phyloP scores from a whole-genome alignment of 2,113 vertebrate genomes.

The Corydoras maculifer region DNA sequence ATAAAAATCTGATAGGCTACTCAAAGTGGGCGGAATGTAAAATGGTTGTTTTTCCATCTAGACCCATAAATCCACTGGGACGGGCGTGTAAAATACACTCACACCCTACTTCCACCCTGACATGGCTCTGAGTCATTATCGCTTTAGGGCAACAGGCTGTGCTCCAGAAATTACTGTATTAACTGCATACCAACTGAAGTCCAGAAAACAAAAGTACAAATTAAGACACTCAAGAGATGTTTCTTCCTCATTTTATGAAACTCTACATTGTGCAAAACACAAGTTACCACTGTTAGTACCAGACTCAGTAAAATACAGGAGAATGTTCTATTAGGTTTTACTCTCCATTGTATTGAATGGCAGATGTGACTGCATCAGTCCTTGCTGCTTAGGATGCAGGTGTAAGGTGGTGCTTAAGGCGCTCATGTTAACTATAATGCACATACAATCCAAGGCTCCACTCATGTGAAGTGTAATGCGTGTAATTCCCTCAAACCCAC shows the following conservation, averaged over 20 bases:
- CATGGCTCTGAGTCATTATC: no score
- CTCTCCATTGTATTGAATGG: constrained; percentile 6
- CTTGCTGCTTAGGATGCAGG: constrained; percentile 27
- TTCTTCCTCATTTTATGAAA: constrained; percentile 38
- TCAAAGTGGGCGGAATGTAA: no score
- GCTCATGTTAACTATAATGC: constrained; percentile 6
- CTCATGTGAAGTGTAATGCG: no score
- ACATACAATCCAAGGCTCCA: no score
- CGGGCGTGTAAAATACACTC: no score
- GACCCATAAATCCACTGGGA: no score
- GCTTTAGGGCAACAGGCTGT: no score
- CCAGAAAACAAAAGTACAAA: background rate
- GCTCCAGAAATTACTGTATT: no score
- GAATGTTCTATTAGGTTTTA: constrained; percentile 25
- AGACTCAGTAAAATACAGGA: constrained; percentile 37
- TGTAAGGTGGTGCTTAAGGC: constrained; percentile 36
- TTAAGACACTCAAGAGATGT: constrained; percentile 2
- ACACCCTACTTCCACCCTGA: no score
- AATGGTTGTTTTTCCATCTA: no score
- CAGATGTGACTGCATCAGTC: constrained; percentile 1
- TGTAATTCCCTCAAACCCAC: background rate
- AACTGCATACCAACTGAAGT: background rate
- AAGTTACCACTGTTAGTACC: constrained; percentile 57
- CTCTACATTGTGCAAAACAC: constrained; percentile 56
- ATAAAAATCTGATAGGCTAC: no score